Evolutionary conservation across 2,113 vertebrate genomes (phyloP).

Genomic region (Taurulus bubalis): DNA sequence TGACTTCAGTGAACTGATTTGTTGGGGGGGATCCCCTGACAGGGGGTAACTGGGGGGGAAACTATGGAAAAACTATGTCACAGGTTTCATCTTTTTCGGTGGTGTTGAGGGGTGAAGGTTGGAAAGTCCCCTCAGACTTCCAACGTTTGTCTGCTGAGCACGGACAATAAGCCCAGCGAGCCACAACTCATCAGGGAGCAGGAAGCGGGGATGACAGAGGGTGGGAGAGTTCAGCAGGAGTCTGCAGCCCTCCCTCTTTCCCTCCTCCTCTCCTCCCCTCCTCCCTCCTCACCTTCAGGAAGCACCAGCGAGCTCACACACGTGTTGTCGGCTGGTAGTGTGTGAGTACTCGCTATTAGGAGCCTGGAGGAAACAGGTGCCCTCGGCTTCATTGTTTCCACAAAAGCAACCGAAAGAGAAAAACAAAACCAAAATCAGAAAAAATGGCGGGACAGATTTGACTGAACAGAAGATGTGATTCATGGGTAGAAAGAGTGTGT

Average conservation of each 20-base stretch:
- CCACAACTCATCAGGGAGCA: constrained; percentile 68
- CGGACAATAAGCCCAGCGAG: constrained; percentile 54
- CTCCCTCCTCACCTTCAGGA: constrained; percentile 45
- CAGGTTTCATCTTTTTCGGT: background rate
- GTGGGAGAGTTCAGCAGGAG: constrained; percentile 71
- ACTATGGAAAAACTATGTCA: background rate
- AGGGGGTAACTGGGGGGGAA: background rate
- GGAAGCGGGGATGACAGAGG: constrained; percentile 70
- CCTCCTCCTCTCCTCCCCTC: too few relatives aligned
- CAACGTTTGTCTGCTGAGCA: constrained; percentile 59
- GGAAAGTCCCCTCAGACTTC: constrained; percentile 76
- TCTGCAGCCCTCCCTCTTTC: constrained; percentile 17
- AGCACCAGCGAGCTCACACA: constrained; percentile 43
- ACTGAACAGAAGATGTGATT: constrained; percentile 60
- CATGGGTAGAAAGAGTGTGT: constrained; percentile 50
- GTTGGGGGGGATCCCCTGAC: background rate
- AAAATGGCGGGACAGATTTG: constrained; percentile 15
- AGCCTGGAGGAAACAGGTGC: constrained; percentile 81
- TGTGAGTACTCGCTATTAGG: constrained; percentile 15
- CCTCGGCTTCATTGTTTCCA: constrained; percentile 74
- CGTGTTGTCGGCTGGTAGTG: constrained; percentile 32
- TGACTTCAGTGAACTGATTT: background rate
- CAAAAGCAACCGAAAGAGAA: constrained; percentile 24
- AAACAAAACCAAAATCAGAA: constrained; percentile 25
- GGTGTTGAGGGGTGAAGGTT: background rate